Percentiles rank a stretch among this genome's conserved stretches.
Conservation (phyloP, 2,888 invertebrate species). For the Dicyrtoma fusca region DNA sequence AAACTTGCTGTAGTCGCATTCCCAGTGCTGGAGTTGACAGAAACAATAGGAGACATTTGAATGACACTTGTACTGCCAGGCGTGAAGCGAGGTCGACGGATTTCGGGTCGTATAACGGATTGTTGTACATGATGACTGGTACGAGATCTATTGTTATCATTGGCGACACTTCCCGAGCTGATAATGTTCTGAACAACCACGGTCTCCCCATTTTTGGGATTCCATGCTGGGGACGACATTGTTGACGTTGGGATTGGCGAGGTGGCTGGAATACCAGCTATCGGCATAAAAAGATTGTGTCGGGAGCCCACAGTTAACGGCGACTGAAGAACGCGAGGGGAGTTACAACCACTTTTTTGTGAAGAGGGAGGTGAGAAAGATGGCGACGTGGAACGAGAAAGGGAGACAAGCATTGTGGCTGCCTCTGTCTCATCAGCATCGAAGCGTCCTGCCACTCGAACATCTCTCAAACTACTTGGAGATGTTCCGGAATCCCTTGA, state of each 20-base stretch:
- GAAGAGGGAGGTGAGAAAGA: constrained; percentile 74
- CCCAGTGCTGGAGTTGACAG: constrained; percentile 56
- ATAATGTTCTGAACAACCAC: constrained; percentile 48
- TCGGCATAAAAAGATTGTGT: constrained; percentile 90
- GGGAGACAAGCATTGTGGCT: constrained; percentile 86
- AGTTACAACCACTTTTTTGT: constrained; percentile 66
- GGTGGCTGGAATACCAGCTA: constrained; percentile 64
- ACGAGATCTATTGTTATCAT: constrained; percentile 36
- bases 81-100: constrained; percentile 50
- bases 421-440: constrained; percentile 96
- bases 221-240: constrained; percentile 49
- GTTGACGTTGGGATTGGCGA: constrained; percentile 50
- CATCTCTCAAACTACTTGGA: constrained; percentile 50
- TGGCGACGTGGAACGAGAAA: constrained; percentile 87
- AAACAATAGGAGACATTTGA: constrained; percentile 71
- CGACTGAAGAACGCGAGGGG: constrained; percentile 71
- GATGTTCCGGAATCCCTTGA: constrained; percentile 55
- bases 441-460: constrained; percentile 69
- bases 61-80: constrained; percentile 74
- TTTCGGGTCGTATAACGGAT: constrained; percentile 56
- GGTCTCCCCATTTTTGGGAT: constrained; percentile 37
- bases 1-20: constrained; percentile 42
- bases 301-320: constrained; percentile 70
- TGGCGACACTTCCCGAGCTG: constrained; percentile 14
- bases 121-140: constrained; percentile 39